phyloP scores from a whole-genome alignment of 2,797 vertebrate species.

The Urosaurus nigricauda region DNA sequence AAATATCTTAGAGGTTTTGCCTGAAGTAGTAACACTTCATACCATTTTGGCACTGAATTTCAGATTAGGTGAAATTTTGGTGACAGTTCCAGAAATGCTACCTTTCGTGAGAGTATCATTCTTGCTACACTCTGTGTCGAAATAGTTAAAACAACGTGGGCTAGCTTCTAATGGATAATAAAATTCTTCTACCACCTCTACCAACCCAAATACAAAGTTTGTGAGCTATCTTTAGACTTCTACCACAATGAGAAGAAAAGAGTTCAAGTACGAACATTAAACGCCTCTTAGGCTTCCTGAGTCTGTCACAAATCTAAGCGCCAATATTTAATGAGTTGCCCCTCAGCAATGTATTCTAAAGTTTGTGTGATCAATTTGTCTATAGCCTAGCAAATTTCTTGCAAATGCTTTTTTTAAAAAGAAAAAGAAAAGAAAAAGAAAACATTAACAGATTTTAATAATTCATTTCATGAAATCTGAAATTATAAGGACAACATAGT shows the following conservation, averaged over 20 bases:
- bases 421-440: too few species aligned
- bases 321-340: background rate
- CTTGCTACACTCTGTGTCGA: background rate
- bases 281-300: background rate
- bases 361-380: background rate
- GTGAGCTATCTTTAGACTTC: background rate
- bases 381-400: background rate
- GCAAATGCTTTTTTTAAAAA: conserved; percentile 47
- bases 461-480: conserved; percentile 5
- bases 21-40: background rate
- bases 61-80: background rate
- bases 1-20: background rate
- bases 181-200: background rate
- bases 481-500: background rate
- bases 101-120: background rate
- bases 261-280: too few species aligned
- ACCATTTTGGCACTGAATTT: background rate
- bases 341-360: conserved; percentile 3
- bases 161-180: background rate
- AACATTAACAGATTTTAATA: conserved; percentile 33
- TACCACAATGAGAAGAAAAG: background rate
- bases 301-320: background rate
- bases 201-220: background rate
- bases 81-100: background rate
- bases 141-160: background rate